These are phyloP conservation scores for Buphagus erythrorhynchus DNA, from an alignment of 2,797 vertebrate genomes.

Conservation along the genomic window DNA sequence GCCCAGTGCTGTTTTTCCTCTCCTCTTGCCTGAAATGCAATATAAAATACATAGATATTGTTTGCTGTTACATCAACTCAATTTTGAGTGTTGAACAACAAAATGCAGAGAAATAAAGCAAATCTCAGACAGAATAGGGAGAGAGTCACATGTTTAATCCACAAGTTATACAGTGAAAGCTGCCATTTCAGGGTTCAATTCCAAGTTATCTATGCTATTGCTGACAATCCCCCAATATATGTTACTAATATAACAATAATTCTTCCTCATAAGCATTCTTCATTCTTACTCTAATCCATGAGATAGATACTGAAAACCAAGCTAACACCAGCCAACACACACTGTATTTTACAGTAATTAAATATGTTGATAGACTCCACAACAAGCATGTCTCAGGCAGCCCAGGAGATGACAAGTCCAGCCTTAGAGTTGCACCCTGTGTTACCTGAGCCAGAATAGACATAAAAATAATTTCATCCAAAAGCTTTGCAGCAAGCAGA, in stretches of 20 bases:
- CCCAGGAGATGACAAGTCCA: background rate
- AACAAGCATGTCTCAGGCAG: background rate
- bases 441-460: background rate
- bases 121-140: background rate
- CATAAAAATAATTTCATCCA: background rate
- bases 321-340: background rate
- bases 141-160: background rate
- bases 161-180: background rate
- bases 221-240: background rate
- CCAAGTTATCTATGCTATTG: background rate
- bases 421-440: background rate
- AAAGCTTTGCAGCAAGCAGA: background rate
- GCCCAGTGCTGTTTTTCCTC: background rate
- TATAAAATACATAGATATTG: background rate
- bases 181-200: background rate
- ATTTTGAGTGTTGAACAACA: background rate
- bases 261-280: background rate
- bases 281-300: background rate
- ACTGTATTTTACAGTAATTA: background rate
- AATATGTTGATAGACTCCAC: background rate
- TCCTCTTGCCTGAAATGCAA: background rate
- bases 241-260: background rate
- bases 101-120: background rate
- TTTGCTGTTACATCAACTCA: background rate
- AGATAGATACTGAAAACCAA: background rate